A percentile compares a stretch with the other conserved stretches of the same genome.
Conservation (phyloP, 2,113 vertebrate genomes). For the Anguilla rostrata region DNA sequence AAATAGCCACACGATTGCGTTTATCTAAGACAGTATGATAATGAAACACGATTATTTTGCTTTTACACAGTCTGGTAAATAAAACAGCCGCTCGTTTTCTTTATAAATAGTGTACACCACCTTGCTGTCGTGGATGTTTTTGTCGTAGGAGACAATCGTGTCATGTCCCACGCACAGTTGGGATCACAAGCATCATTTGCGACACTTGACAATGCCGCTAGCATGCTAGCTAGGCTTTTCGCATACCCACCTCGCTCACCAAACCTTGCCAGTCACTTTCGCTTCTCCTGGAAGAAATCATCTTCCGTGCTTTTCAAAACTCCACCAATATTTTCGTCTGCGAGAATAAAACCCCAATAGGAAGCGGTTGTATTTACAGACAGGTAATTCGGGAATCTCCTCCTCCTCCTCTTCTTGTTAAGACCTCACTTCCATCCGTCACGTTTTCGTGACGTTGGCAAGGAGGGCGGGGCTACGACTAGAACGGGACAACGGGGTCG, state of each 20-base stretch:
- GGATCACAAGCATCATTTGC: neutral
- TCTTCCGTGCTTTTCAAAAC: constrained; percentile 40
- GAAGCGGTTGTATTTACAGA: neutral
- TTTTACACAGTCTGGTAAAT: neutral
- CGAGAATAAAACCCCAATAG: neutral
- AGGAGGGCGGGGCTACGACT: neutral
- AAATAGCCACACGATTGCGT: neutral
- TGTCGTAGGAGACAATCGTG: neutral
- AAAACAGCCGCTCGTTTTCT: neutral
- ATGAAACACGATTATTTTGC: neutral
- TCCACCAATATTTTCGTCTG: constrained; percentile 38
- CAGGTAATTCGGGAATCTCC: constrained; percentile 15
- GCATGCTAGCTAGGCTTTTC: neutral
- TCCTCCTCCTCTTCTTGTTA: neutral
- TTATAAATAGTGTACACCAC: neutral
- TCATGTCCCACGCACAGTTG: neutral
- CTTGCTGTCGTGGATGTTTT: neutral
- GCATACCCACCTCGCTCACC: constrained; percentile 84
- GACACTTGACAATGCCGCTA: neutral
- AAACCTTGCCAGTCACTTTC: constrained; percentile 92
- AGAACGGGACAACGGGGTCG: neutral
- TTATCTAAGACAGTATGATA: neutral
- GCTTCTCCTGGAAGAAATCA: constrained; percentile 73
- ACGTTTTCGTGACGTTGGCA: constrained; percentile 26
- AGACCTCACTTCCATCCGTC: neutral